Evolutionary conservation across 2,113 vertebrate genomes (phyloP).

Genomic region (Camarhynchus parvulus): DNA sequence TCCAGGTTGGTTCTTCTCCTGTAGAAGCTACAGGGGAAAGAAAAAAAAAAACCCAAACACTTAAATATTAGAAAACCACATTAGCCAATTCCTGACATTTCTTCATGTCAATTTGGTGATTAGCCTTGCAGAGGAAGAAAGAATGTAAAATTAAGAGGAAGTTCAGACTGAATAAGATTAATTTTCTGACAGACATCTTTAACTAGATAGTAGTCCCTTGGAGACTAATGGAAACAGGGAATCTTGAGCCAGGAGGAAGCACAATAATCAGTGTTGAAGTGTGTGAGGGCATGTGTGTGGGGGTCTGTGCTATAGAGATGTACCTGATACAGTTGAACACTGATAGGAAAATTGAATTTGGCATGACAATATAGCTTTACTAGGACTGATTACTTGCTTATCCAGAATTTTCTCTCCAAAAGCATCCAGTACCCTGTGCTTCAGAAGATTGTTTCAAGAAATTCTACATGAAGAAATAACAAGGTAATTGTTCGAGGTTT

Average conservation of each 20-base stretch:
- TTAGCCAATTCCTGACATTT: not conserved
- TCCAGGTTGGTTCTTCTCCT: constrained; percentile 94
- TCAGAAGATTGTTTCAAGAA: not conserved
- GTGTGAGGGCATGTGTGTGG: not conserved
- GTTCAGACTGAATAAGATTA: not conserved
- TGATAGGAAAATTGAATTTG: not conserved
- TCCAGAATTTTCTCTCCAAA: not conserved
- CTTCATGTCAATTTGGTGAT: not conserved
- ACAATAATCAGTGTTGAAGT: not conserved
- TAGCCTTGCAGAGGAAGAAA: not conserved
- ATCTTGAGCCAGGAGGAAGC: not conserved
- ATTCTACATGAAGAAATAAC: not conserved
- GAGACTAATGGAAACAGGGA: not conserved
- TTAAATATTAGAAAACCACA: not conserved
- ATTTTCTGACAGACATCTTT: constrained; percentile 17
- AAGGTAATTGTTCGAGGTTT: not conserved
- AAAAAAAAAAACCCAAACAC: not conserved
- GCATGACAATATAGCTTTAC: not conserved
- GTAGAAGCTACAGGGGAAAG: constrained; percentile 77
- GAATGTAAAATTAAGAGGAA: not conserved
- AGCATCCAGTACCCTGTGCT: not conserved
- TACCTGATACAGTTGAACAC: not conserved
- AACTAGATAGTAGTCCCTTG: not conserved
- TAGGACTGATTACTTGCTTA: not conserved
- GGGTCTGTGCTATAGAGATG: not conserved